Conservation (phyloP, 2,797 vertebrate genomes). For the Silurus aristotelis region DNA sequence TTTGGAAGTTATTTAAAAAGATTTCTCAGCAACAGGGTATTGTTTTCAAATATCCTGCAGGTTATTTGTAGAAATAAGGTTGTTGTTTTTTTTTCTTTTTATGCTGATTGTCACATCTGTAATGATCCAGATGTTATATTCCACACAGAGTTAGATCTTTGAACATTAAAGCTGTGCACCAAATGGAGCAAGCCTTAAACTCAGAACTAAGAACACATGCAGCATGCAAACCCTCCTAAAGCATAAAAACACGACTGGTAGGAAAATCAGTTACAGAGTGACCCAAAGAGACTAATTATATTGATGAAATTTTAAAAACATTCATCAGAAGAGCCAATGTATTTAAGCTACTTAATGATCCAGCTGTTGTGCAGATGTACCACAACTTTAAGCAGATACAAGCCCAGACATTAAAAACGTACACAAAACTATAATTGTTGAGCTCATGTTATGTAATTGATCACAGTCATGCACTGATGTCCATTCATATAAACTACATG, state of each 20-base stretch:
- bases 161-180: background rate
- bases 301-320: no score
- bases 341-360: background rate
- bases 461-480: background rate
- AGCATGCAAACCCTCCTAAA: background rate
- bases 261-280: background rate
- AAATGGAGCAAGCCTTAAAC: background rate
- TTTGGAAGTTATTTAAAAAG: no score
- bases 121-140: background rate
- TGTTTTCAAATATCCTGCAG: background rate
- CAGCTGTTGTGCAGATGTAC: background rate
- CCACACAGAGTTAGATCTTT: background rate
- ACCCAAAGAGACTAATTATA: background rate
- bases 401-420: background rate
- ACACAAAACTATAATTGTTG: no score
- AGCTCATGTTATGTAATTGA: no score
- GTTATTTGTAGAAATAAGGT: background rate
- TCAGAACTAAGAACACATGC: no score
- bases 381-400: background rate
- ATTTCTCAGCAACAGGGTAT: background rate
- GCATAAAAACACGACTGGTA: background rate
- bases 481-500: no score
- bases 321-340: no score
- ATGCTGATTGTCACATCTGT: background rate
- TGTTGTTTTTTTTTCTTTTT: no score